Base-by-base conservation (phyloP, 2,888 invertebrate genomes). In the Xestia rhomboidea region DNA sequence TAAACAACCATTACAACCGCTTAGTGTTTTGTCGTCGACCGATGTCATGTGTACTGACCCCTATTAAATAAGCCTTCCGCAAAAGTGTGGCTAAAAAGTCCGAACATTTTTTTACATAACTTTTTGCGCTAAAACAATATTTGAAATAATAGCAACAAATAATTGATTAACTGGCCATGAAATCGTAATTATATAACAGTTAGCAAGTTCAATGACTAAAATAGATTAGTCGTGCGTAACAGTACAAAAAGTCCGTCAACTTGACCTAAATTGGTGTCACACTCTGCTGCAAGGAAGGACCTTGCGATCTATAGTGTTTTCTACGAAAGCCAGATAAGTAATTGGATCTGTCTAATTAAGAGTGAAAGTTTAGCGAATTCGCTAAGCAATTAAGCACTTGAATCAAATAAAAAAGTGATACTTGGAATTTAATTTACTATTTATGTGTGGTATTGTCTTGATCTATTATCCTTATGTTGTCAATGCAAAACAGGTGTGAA, bases 181-280 rank as follows among this genome's bases (percentile, higher is more conserved):
- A 89, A 85, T 63, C 82, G 66, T 85, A 87, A 89, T 91, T 90
- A 90, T 91, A 87, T 94, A 94, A 94, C 89, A 90, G 90, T 88
- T 92, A 87, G 84, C 91, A 93, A 94, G 95, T 95, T 96, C 95
- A 95, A 93, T 94, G 94, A 92, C 93, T 93, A 94, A 94, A 93
- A 88, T 91, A 90, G 92, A 85, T 88, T 92, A 91, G 87, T 93
- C 90, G 92, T 93, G 95, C 95, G 92, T 95, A 90, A 93, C 94
- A 89, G 88, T 88, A 91, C 85, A 95, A 95, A 95, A 95, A 95
- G 94, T 92, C 94, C 95, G 90, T 95, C 93, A 95, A 95, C 95
- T 95, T 95, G 95, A 94, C 96, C 95, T 86, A 95, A 88, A 90
- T 95, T 77, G 76, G 84, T 90, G 93, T 94, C 92, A 95, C 93